These are phyloP conservation scores for Falco columbarius DNA, from an alignment of 2,797 vertebrate species.

Conservation along the genomic window DNA sequence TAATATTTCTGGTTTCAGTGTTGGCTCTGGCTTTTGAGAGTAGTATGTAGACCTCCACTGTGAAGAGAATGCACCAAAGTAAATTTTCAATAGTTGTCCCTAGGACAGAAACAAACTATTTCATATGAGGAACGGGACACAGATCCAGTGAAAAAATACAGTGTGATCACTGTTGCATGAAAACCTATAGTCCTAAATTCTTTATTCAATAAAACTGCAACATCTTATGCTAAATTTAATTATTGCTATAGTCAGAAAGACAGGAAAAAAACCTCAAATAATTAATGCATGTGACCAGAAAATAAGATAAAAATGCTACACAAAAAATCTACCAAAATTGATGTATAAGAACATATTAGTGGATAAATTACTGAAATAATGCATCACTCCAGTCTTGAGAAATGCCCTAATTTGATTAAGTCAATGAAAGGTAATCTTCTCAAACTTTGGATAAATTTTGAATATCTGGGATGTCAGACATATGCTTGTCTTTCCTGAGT, in stretches of 20 bases:
- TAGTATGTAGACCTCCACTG: background rate
- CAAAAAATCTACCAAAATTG: background rate
- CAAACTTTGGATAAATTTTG: background rate
- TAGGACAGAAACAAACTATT: background rate
- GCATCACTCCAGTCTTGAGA: background rate
- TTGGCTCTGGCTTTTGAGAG: background rate
- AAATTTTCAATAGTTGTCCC: background rate
- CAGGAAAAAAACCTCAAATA: rapidly evolving
- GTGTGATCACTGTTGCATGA: background rate
- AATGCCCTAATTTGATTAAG: background rate
- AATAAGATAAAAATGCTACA: background rate
- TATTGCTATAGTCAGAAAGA: background rate
- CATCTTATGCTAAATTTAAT: background rate
- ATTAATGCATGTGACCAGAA: background rate
- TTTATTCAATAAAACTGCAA: background rate
- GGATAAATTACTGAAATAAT: background rate
- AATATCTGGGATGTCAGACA: background rate
- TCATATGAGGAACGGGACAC: background rate
- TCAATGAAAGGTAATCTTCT: background rate
- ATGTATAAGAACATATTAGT: background rate
- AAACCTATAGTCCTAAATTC: background rate
- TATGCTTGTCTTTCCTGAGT: background rate
- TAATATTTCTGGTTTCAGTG: background rate
- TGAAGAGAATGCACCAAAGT: background rate
- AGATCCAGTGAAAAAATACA: background rate